Percentiles rank a stretch among this genome's conserved stretches.
These are phyloP conservation scores for Eupleurogrammus muticus DNA, from an alignment of 2,797 vertebrate genomes.

Conservation along the genomic window DNA sequence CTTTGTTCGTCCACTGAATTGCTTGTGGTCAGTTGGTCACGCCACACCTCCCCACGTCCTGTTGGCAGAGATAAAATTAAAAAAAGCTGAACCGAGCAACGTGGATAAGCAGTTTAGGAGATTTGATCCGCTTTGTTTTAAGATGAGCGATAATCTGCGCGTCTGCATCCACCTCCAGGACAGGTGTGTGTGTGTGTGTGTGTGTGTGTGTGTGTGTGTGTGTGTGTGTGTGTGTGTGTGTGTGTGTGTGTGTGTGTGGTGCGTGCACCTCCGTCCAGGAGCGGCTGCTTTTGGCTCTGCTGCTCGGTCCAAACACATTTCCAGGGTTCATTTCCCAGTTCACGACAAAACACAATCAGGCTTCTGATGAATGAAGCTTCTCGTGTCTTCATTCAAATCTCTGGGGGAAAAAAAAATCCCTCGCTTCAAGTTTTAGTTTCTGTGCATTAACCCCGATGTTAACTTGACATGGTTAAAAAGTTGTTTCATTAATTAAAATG, in stretches of 20 bases:
- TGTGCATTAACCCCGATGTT: too few relatives aligned
- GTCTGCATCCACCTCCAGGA: neutral
- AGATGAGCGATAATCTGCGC: conserved; percentile 45
- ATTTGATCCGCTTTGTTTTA: conserved; percentile 63
- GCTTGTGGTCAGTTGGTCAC: neutral
- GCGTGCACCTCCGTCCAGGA: too few relatives aligned
- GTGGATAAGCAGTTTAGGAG: conserved; percentile 79
- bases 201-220: conserved; percentile 45
- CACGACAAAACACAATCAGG: conserved; percentile 15
- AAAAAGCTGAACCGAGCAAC: conserved; percentile 44
- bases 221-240: neutral
- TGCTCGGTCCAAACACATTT: conserved; percentile 8
- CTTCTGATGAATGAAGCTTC: too few relatives aligned
- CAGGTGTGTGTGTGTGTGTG: neutral
- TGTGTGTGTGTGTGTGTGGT: conserved; percentile 39
- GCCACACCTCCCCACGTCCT: neutral
- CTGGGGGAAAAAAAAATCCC: too few relatives aligned
- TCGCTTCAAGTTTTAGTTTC: too few relatives aligned
- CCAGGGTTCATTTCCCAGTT: conserved; percentile 28
- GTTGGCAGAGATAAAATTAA: neutral
- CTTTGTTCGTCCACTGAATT: neutral
- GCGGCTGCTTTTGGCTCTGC: too few relatives aligned
- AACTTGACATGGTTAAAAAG: too few relatives aligned
- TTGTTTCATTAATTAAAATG: too few relatives aligned
- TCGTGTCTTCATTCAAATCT: too few relatives aligned